phyloP scores from a whole-genome alignment of 2,113 vertebrate species.

The Campylorhamphus procurvoides region DNA sequence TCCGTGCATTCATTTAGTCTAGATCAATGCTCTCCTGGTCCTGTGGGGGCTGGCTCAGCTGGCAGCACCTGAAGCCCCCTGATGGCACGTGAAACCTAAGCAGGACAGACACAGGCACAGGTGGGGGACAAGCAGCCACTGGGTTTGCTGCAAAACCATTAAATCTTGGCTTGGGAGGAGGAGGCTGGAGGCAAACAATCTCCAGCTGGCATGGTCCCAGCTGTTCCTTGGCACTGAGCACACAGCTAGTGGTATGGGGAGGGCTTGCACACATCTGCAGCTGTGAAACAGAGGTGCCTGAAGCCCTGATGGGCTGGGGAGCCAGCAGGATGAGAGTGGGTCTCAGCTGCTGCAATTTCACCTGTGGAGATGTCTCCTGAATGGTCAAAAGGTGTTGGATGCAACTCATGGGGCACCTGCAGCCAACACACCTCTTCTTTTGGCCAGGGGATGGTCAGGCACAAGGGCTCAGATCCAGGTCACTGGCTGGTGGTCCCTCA shows the following conservation, averaged over 20 bases:
- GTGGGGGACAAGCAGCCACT: neutral
- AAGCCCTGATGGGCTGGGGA: neutral
- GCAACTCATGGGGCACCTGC: neutral
- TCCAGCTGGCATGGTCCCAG: neutral
- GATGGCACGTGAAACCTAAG: neutral
- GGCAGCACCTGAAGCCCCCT: neutral
- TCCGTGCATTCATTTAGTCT: neutral
- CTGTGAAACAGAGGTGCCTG: neutral
- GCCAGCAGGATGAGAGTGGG: rapidly evolving
- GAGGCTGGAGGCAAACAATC: neutral
- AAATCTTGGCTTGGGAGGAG: neutral
- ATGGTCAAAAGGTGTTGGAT: neutral
- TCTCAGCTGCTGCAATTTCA: neutral
- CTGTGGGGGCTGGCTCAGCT: neutral
- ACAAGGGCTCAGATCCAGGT: neutral
- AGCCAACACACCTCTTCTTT: neutral
- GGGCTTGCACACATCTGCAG: neutral
- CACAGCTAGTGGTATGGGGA: rapidly evolving
- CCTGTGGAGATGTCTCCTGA: neutral
- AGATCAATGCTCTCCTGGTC: neutral
- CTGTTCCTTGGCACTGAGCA: neutral
- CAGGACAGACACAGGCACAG: neutral
- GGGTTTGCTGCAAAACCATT: neutral
- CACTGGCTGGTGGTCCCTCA: neutral
- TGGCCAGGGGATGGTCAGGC: neutral